Evolutionary conservation across 2,888 invertebrate genomes (phyloP).

Genomic region (Gibbula magus): DNA sequence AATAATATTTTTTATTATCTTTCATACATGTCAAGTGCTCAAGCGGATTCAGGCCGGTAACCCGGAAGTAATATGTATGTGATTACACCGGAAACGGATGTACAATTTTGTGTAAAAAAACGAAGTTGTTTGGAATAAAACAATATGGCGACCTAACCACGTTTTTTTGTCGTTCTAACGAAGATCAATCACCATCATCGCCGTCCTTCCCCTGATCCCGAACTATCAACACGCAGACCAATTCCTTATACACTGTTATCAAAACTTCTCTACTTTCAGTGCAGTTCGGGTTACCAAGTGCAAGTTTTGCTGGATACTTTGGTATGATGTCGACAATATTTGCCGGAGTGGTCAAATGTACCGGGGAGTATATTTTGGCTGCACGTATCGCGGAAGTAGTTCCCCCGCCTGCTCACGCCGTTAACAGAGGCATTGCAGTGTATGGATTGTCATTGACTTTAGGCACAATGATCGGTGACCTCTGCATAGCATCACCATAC

Average conservation of each 20-base stretch:
- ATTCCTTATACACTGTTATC: too few relatives aligned
- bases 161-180: too few relatives aligned
- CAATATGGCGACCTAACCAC: too few relatives aligned
- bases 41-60: too few relatives aligned
- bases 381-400: slow-evolving; percentile 83
- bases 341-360: slow-evolving; percentile 72
- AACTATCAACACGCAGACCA: not conserved
- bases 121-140: too few relatives aligned
- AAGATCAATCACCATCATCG: too few relatives aligned
- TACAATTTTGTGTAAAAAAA: too few relatives aligned
- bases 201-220: too few relatives aligned
- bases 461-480: slow-evolving; percentile 90
- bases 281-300: slow-evolving; percentile 68
- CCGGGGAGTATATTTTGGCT: slow-evolving; percentile 92
- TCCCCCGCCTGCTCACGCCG: slow-evolving; percentile 89
- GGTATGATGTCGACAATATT: slow-evolving; percentile 67
- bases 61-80: too few relatives aligned
- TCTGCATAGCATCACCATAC: slow-evolving; percentile 91
- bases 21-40: too few relatives aligned
- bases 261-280: slow-evolving; percentile 77
- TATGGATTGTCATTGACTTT: slow-evolving; percentile 89
- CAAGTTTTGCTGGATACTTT: slow-evolving; percentile 64
- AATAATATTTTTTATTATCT: too few relatives aligned
- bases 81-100: too few relatives aligned
- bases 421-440: slow-evolving; percentile 81